Conservation (phyloP, 2,888 invertebrate species). For the Drosophila lutescens region DNA sequence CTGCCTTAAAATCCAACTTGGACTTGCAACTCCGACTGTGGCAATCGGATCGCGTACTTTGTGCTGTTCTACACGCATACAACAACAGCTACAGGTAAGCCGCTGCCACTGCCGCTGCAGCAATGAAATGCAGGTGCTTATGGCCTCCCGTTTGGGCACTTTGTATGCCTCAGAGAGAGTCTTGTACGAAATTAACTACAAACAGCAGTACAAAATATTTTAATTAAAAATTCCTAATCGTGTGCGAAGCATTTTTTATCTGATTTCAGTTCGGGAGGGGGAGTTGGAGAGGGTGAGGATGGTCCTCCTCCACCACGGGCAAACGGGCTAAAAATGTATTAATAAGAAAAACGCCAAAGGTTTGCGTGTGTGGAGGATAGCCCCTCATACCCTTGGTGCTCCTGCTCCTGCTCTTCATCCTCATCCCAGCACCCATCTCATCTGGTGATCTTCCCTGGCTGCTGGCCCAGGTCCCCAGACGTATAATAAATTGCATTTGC, state of each 20-base stretch:
- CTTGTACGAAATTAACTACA: constrained; percentile 79
- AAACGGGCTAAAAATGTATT: constrained; percentile 79
- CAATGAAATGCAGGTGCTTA: constrained; percentile 71
- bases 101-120: constrained; percentile 21
- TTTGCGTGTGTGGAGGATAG: constrained; percentile 72
- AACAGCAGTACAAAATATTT: constrained; percentile 84
- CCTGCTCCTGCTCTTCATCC: neutral
- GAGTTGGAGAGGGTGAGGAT: constrained; percentile 1
- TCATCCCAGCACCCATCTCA: constrained; percentile 15
- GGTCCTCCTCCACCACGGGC: constrained; percentile 36
- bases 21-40: constrained; percentile 61
- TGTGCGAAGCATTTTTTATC: constrained; percentile 84
- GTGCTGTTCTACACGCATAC: constrained; percentile 80
- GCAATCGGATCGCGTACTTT: constrained; percentile 79
- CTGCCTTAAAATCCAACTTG: constrained; percentile 8
- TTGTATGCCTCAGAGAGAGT: constrained; percentile 66
- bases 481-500: constrained; percentile 80
- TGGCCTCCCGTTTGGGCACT: constrained; percentile 50
- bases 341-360: constrained; percentile 79
- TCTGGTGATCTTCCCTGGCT: constrained; percentile 25
- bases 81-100: constrained; percentile 58
- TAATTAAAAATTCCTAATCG: constrained; percentile 85
- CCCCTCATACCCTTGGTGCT: constrained; percentile 4
- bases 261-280: constrained; percentile 69
- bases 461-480: constrained; percentile 67